Evolutionary conservation across 2,113 vertebrate genomes (phyloP).

Genomic region (Urocitellus parryii): DNA sequence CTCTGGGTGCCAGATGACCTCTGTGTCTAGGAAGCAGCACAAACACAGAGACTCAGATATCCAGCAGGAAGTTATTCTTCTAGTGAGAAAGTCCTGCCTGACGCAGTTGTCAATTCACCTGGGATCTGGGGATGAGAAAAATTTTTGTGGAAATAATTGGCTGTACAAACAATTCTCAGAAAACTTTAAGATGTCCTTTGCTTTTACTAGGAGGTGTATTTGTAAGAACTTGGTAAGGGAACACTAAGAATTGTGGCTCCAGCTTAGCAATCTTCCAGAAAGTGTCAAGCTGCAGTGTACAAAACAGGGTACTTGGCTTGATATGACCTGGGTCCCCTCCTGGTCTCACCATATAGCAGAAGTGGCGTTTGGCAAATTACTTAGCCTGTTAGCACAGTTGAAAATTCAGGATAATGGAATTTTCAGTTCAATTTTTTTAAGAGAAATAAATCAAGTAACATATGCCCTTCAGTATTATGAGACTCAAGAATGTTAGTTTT

Average conservation of each 20-base stretch:
- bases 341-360: neutral
- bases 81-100: neutral
- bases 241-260: neutral
- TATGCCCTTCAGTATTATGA: neutral
- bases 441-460: neutral
- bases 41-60: neutral
- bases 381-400: neutral
- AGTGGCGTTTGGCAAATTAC: neutral
- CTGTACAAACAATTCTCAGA: neutral
- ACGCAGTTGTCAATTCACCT: neutral
- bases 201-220: neutral
- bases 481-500: conserved; percentile 22
- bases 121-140: neutral
- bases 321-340: neutral
- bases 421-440: neutral
- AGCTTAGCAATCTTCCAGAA: neutral
- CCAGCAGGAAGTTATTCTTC: neutral
- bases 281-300: neutral
- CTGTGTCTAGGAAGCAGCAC: neutral
- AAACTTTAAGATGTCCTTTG: neutral
- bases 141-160: neutral
- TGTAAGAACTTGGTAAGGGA: neutral
- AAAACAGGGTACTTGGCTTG: no score
- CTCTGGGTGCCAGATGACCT: neutral
- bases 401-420: neutral